Base-by-base conservation (phyloP, 2,113 vertebrate genomes). In the Paedocypris sp. region DNA sequence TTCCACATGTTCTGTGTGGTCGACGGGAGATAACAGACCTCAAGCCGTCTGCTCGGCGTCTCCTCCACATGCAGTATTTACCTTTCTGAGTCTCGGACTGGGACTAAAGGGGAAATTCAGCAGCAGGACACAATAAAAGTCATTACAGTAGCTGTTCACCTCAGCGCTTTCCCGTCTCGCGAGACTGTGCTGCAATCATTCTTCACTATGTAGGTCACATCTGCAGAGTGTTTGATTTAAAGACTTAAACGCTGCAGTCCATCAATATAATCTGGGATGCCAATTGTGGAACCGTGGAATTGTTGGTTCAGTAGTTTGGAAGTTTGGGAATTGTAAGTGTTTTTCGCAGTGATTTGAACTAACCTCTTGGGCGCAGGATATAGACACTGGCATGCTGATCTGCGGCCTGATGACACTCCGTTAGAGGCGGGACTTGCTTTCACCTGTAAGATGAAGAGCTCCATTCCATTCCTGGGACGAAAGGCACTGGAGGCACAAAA, bases 341-440 rank as follows among this genome's bases (percentile, higher is more conserved):
- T 23, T 11, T 25, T 19, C 1, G 20, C 4, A 10, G 13, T 11
- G 7, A 43, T 48, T 19, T 11, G 2, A 15, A 18, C 5, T 18
- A 26, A 41, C 46, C n/a, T 7, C 6, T 28, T 22, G 8, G 25
- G 16, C 15, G 15, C 75, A 98, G 95, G 94, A 2, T 97, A 97
- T 74, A 82, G 93, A 56, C 95, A 97, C 50, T 98, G 94, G 94
- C 93, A 98, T 0, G 88, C 88, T 0, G 95, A 98, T 79, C 89
- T 98, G 12, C 88, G 94, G 1, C 66, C 89, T 0, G 91, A 98
- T 0, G 93, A 97, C 73, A 92, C 88, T 0, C 95, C 95, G 0
- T 73, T 98, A 7, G 93, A 98, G 66, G 88, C 95, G 0, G 92
- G 94, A 11, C 62, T 98, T 31, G 90, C 84, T 16, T 98, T 98